These are phyloP conservation scores for Dicyrtomina minuta DNA, from an alignment of 2,888 invertebrate genomes.

Conservation along the genomic window DNA sequence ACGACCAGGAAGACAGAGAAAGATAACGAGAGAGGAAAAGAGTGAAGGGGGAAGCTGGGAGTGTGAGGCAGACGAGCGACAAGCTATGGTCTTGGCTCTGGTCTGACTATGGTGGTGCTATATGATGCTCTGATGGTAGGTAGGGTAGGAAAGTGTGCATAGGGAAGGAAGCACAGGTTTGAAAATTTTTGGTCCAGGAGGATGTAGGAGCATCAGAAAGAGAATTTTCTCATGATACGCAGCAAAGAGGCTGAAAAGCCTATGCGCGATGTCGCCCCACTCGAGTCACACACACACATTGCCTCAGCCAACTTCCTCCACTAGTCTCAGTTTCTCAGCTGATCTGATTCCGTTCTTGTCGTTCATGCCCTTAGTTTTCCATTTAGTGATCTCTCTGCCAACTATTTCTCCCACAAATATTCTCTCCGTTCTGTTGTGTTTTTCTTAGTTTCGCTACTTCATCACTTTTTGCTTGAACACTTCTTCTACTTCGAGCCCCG, in stretches of 20 bases:
- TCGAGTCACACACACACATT: background rate
- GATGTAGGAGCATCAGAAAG: background rate
- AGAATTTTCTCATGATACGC: constrained; percentile 20
- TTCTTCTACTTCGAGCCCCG: constrained; percentile 8
- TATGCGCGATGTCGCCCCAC: constrained; percentile 19
- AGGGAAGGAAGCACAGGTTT: constrained; percentile 7
- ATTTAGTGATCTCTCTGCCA: constrained; percentile 21
- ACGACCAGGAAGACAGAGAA: too few species aligned
- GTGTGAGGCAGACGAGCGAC: background rate
- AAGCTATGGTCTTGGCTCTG: too few species aligned
- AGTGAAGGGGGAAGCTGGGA: too few species aligned
- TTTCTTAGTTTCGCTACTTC: constrained; percentile 11
- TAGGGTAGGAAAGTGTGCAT: background rate
- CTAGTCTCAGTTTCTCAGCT: constrained; percentile 41
- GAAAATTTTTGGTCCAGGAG: constrained; percentile 14
- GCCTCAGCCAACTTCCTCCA: background rate
- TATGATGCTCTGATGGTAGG: too few species aligned
- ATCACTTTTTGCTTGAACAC: constrained; percentile 15
- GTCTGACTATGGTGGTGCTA: too few species aligned
- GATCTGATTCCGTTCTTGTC: constrained; percentile 41
- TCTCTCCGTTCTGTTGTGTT: constrained; percentile 12
- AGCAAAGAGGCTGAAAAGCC: constrained; percentile 10
- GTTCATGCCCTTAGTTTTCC: constrained; percentile 34
- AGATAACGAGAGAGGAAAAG: too few species aligned
- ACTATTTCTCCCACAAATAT: background rate